These are phyloP conservation scores for Drosophila malerkotliana DNA, from an alignment of 1,140 invertebrate species.

Conservation along the genomic window DNA sequence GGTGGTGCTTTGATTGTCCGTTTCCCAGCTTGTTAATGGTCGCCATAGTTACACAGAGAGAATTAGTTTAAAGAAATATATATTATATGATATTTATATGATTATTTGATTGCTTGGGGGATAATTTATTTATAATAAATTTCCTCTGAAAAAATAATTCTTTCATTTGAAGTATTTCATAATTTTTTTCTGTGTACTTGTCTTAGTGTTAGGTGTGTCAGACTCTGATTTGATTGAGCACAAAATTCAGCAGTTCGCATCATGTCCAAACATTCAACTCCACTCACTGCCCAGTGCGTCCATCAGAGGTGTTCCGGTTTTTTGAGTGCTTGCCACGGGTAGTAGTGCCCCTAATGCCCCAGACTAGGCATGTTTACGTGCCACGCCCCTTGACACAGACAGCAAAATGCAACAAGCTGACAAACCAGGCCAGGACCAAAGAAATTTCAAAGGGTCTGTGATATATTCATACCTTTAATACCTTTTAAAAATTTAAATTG, in stretches of 20 bases:
- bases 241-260: slow-evolving; percentile 33
- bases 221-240: slow-evolving; percentile 51
- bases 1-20: slow-evolving; percentile 12
- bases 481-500: background rate
- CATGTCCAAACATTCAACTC: slow-evolving; percentile 31
- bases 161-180: too few relatives aligned
- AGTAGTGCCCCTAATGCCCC: background rate
- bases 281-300: slow-evolving; percentile 30
- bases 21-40: background rate
- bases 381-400: slow-evolving; percentile 3
- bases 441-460: background rate
- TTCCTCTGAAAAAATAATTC: background rate
- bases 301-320: slow-evolving; percentile 17
- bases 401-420: slow-evolving; percentile 58
- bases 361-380: slow-evolving; percentile 36
- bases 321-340: slow-evolving; percentile 2
- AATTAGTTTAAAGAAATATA: background rate
- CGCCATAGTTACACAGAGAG: background rate
- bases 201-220: slow-evolving; percentile 9
- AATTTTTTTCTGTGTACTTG: slow-evolving; percentile 1
- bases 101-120: background rate
- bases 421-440: slow-evolving; percentile 11
- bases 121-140: background rate
- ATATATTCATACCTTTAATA: background rate
- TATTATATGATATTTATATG: background rate